A percentile compares a stretch with the other conserved stretches of the same genome.
Conservation (phyloP, 2,113 vertebrate species). For the Labeo rohita region DNA sequence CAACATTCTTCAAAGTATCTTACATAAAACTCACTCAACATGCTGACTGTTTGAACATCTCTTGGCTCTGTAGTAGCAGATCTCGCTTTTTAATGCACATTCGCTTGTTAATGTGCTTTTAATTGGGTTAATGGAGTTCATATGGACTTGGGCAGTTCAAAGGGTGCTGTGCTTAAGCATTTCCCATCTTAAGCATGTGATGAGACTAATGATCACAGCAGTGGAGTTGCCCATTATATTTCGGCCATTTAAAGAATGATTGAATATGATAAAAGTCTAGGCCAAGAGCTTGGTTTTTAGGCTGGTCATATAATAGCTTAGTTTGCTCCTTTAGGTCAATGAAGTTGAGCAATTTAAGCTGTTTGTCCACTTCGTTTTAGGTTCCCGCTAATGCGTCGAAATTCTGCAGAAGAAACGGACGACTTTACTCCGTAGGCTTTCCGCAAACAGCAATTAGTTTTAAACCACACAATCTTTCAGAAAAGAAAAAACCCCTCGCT, state of each 20-base stretch:
- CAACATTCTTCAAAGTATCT: not conserved
- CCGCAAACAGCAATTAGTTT: conserved; percentile 16
- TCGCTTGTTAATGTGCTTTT: conserved; percentile 69
- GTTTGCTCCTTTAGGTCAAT: conserved; percentile 3
- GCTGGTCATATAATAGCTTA: not conserved
- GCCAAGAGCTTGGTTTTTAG: not conserved
- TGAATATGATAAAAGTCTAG: conserved; percentile 6
- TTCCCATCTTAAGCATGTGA: conserved; percentile 57
- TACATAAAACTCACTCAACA: not conserved
- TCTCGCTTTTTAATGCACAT: not conserved
- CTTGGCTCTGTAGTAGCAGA: not conserved
- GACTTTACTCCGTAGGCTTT: not conserved
- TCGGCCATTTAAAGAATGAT: conserved; percentile 16
- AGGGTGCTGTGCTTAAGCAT: conserved; percentile 56
- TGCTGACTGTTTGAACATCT: not conserved
- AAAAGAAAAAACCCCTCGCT: conserved; percentile 13
- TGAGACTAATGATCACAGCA: conserved; percentile 69
- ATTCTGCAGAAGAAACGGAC: too few species aligned
- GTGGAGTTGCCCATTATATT: conserved; percentile 38
- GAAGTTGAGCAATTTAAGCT: not conserved
- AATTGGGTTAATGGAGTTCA: conserved; percentile 73
- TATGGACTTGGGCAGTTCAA: conserved; percentile 68
- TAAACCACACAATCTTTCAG: not conserved
- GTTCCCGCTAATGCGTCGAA: too few species aligned
- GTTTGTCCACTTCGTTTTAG: conserved; percentile 6